These are phyloP conservation scores for Bombus terrestris DNA, from an alignment of 1,140 invertebrate genomes.

Conservation along the genomic window DNA sequence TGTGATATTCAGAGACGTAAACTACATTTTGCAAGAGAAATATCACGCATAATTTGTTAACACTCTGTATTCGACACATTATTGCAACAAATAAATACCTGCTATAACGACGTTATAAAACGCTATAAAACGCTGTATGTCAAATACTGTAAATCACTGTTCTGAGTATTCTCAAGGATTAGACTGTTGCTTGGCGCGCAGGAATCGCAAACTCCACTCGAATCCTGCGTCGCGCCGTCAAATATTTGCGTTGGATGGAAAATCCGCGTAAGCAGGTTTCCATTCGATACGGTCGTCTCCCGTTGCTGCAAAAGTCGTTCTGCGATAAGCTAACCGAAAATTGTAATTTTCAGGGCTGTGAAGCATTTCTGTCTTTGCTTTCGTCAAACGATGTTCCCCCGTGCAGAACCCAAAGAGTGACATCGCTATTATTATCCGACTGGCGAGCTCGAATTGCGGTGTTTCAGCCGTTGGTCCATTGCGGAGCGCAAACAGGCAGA, in stretches of 20 bases:
- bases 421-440: constrained; percentile 11
- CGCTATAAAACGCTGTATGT: neutral
- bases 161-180: neutral
- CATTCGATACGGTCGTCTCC: neutral
- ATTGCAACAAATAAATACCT: too few relatives aligned
- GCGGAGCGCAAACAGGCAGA: too few relatives aligned
- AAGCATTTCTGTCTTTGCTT: neutral
- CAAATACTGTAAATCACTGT: neutral
- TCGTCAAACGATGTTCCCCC: neutral
- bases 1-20: too few relatives aligned
- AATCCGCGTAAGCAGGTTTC: neutral
- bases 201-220: neutral
- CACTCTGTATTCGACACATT: too few relatives aligned
- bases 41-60: too few relatives aligned
- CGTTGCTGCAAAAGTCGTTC: neutral
- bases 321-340: neutral
- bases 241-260: neutral
- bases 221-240: neutral
- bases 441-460: neutral
- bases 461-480: neutral
- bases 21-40: too few relatives aligned
- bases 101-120: neutral
- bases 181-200: neutral
- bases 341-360: neutral
- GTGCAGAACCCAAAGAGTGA: neutral